Conservation (phyloP, 1,140 invertebrate genomes). For the Melitaea cinxia region DNA sequence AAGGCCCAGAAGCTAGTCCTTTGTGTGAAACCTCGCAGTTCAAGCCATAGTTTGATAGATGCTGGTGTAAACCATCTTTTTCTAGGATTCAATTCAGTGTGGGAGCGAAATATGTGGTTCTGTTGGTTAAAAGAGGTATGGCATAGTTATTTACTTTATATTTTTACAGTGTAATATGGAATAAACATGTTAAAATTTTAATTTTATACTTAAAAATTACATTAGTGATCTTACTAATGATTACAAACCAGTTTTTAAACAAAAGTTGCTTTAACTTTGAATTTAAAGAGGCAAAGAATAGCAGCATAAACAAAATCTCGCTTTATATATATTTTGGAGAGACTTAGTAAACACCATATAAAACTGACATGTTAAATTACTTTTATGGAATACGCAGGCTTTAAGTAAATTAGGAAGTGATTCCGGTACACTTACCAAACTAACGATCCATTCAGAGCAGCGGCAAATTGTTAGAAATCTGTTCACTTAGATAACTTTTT, state of each 20-base stretch:
- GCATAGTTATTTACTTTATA: neutral
- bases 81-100: constrained; percentile 84
- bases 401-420: constrained; percentile 36
- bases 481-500: constrained; percentile 59
- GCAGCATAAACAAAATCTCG: too few relatives aligned
- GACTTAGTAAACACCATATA: too few relatives aligned
- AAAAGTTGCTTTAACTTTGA: too few relatives aligned
- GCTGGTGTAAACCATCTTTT: constrained; percentile 78
- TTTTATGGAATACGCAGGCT: neutral
- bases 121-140: constrained; percentile 84
- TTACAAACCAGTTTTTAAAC: too few relatives aligned
- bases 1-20: constrained; percentile 76
- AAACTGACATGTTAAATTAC: constrained; percentile 8
- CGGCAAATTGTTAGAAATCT: constrained; percentile 70
- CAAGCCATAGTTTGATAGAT: constrained; percentile 52
- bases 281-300: too few relatives aligned
- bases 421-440: constrained; percentile 76
- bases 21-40: constrained; percentile 70
- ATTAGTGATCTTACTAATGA: too few relatives aligned
- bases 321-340: too few relatives aligned
- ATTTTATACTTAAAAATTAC: too few relatives aligned
- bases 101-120: constrained; percentile 85
- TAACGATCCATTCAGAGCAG: constrained; percentile 64
- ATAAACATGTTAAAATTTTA: too few relatives aligned
- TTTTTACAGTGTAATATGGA: too few relatives aligned